phyloP scores from a whole-genome alignment of 2,797 vertebrate species.

The Hydrocynus forskahlii region DNA sequence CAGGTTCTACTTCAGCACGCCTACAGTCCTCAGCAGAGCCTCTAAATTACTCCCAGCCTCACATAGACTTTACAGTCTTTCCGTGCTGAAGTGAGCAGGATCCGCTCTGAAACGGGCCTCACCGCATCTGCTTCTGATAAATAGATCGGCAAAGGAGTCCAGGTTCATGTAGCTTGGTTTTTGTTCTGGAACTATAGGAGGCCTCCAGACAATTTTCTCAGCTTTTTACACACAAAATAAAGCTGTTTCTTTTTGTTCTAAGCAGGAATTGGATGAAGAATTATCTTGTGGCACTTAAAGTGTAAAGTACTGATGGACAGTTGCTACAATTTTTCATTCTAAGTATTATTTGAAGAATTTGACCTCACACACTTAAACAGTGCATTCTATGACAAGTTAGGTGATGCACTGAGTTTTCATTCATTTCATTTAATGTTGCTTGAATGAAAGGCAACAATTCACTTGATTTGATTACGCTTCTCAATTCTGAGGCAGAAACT shows the following conservation, averaged over 20 bases:
- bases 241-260: slow-evolving; percentile 14
- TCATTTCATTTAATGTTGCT: background rate
- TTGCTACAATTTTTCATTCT: background rate
- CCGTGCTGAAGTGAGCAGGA: slow-evolving; percentile 15
- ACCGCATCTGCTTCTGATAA: slow-evolving; percentile 50
- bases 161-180: slow-evolving; percentile 8
- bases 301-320: background rate
- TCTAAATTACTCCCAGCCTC: slow-evolving; percentile 37
- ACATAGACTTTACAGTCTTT: slow-evolving; percentile 31
- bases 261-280: background rate
- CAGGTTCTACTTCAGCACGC: slow-evolving; percentile 51
- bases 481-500: too few relatives aligned
- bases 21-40: slow-evolving; percentile 14
- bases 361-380: background rate
- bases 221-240: slow-evolving; percentile 19
- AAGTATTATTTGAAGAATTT: background rate
- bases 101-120: slow-evolving; percentile 20
- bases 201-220: slow-evolving; percentile 11
- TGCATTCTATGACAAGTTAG: background rate
- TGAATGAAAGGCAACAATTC: background rate
- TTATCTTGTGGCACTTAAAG: background rate
- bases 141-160: slow-evolving; percentile 8
- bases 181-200: slow-evolving; percentile 3
- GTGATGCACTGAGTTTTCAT: background rate
- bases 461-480: too few relatives aligned